phyloP scores from a whole-genome alignment of 2,888 invertebrate genomes.

The Polylopha cassiicola region DNA sequence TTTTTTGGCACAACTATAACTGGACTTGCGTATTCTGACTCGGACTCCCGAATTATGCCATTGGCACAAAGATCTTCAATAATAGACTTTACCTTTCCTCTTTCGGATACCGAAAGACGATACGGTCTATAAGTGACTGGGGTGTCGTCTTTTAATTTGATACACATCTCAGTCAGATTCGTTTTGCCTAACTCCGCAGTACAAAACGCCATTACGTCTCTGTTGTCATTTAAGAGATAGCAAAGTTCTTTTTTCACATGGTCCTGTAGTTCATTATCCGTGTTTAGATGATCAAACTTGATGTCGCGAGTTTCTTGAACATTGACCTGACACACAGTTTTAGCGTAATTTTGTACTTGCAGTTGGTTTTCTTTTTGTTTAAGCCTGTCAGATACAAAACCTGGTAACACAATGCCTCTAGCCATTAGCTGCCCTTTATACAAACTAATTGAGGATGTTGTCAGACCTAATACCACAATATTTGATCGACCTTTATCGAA shows the following conservation, averaged over 20 bases:
- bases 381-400: not conserved
- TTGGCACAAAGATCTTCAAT: conserved; percentile 1
- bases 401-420: not conserved
- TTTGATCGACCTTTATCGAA: conserved; percentile 1
- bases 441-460: not conserved
- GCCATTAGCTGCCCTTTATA: not conserved
- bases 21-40: too few species aligned
- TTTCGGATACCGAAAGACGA: conserved; percentile 4
- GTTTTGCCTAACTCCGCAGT: conserved; percentile 17
- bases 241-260: not conserved
- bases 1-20: too few species aligned
- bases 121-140: conserved; percentile 23
- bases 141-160: conserved; percentile 12
- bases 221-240: conserved; percentile 6
- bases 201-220: conserved; percentile 18
- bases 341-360: not conserved
- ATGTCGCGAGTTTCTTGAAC: too few species aligned
- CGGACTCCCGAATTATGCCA: not conserved
- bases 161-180: conserved; percentile 15
- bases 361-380: not conserved
- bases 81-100: conserved; percentile 5
- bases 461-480: not conserved
- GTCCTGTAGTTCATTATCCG: not conserved
- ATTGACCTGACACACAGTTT: not conserved
- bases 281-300: too few species aligned